Percentiles rank a stretch among this genome's conserved stretches.
Conservation (phyloP, 2,888 invertebrate species). For the Dynastes tityus region DNA sequence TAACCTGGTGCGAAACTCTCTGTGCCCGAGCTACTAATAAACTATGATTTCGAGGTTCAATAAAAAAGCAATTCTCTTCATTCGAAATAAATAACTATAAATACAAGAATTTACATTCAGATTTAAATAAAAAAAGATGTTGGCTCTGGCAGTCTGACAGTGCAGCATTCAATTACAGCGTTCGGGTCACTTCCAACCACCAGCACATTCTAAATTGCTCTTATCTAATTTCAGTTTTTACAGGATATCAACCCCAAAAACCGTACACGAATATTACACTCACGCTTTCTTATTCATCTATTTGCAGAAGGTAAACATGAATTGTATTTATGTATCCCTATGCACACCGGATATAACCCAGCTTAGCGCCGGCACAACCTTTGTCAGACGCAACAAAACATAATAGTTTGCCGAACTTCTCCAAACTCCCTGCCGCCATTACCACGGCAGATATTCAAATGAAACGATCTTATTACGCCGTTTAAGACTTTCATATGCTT, state of each 20-base stretch:
- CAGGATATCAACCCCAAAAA: not conserved
- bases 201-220: too few species aligned
- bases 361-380: constrained; percentile 31
- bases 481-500: constrained; percentile 43
- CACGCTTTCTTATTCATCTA: constrained; percentile 46
- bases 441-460: constrained; percentile 49
- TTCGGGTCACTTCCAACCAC: too few species aligned
- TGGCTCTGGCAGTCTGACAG: too few species aligned
- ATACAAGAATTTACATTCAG: too few species aligned
- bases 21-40: too few species aligned
- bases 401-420: constrained; percentile 42
- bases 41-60: too few species aligned
- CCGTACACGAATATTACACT: not conserved
- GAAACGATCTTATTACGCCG: constrained; percentile 46
- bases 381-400: constrained; percentile 46
- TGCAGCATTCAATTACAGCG: too few species aligned
- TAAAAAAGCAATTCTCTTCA: too few species aligned
- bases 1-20: too few species aligned
- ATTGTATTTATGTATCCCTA: constrained; percentile 30
- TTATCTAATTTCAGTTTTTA: too few species aligned
- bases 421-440: constrained; percentile 12
- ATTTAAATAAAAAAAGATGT: too few species aligned
- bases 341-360: constrained; percentile 31
- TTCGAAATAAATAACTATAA: too few species aligned
- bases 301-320: constrained; percentile 19